Conservation (phyloP, 2,797 vertebrate species). For the Pangasius macronema region DNA sequence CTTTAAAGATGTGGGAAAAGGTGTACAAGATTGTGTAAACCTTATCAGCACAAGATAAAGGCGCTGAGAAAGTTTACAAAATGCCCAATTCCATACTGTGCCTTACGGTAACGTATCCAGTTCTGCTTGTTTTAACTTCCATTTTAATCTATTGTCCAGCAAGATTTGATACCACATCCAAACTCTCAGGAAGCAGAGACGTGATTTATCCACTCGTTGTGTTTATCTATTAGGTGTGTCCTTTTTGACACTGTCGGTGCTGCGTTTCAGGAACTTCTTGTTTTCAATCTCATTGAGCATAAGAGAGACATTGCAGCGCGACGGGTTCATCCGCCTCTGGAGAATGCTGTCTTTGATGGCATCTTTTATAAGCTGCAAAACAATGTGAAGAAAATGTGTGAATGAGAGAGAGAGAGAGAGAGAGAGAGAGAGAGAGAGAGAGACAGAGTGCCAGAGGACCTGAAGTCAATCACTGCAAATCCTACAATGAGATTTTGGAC, state of each 20-base stretch:
- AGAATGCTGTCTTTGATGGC: slow-evolving; percentile 90
- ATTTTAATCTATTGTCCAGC: not conserved
- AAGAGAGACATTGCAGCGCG: slow-evolving; percentile 80
- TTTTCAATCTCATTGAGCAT: slow-evolving; percentile 88
- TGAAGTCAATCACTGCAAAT: not conserved
- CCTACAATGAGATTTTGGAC: not conserved
- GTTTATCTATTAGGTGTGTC: slow-evolving; percentile 39
- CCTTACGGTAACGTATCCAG: not conserved
- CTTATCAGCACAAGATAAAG: not conserved
- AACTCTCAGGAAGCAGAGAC: not conserved
- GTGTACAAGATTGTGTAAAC: not conserved
- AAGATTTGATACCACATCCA: not conserved
- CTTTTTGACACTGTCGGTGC: slow-evolving; percentile 44
- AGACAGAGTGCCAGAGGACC: not conserved
- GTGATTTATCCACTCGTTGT: not conserved
- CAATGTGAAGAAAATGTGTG: not conserved
- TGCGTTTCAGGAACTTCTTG: slow-evolving; percentile 84
- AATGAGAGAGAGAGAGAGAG: not conserved
- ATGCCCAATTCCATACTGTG: not conserved
- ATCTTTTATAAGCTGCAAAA: slow-evolving; percentile 85
- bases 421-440: not conserved
- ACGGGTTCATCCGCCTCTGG: slow-evolving; percentile 83
- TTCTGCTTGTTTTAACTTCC: not conserved
- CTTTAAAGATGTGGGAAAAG: not conserved
- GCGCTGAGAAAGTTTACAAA: not conserved